Percentiles rank a stretch among this genome's conserved stretches.
phyloP scores from a whole-genome alignment of 2,888 invertebrate species.

The Leucoma salicis region DNA sequence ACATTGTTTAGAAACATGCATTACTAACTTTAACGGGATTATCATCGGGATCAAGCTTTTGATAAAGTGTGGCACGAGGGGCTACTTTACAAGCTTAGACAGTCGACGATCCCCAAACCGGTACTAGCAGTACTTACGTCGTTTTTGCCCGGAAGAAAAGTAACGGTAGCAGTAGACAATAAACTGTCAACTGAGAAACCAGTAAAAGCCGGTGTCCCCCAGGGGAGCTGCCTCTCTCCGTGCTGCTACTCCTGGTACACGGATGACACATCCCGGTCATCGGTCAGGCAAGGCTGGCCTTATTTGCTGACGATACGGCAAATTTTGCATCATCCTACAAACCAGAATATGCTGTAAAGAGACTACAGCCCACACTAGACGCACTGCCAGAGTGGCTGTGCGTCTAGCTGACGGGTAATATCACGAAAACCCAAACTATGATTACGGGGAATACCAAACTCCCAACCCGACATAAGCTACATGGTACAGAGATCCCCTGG shows the following conservation, averaged over 20 bases:
- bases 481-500: too few relatives aligned
- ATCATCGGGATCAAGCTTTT: too few relatives aligned
- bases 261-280: neutral
- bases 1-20: too few relatives aligned
- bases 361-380: too few relatives aligned
- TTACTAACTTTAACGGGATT: too few relatives aligned
- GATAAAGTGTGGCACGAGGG: neutral
- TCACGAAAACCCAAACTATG: too few relatives aligned
- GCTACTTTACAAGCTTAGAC: neutral
- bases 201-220: too few relatives aligned
- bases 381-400: slow-evolving; percentile 6
- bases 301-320: neutral
- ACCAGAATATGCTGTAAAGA: neutral
- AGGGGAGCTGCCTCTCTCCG: too few relatives aligned
- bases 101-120: neutral
- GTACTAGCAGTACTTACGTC: neutral
- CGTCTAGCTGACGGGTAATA: neutral
- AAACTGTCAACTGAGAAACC: neutral
- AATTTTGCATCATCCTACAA: neutral
- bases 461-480: neutral
- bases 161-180: neutral
- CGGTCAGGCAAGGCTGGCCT: too few relatives aligned
- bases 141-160: neutral
- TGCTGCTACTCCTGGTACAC: too few relatives aligned
- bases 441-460: neutral